Evolutionary conservation across 2,113 vertebrate species (phyloP), one percentile per base, ranked within the genome.

Genomic region (Vombatus ursinus): DNA sequence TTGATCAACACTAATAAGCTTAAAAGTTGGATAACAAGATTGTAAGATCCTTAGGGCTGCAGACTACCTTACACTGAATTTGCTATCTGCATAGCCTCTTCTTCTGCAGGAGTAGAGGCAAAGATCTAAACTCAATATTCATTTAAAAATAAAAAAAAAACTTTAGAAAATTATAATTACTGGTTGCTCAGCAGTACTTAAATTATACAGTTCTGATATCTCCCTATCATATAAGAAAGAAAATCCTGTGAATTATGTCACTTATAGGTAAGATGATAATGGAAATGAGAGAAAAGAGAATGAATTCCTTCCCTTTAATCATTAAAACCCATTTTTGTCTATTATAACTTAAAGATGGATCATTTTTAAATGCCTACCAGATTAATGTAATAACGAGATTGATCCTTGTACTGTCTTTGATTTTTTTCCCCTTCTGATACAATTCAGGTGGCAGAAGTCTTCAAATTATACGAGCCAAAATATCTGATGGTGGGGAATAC

Each of bases 401-500:
- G 90, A 90, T 57, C 52, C 96, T 9, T 95, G 9, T 50, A 19
- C 26, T 9, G 0, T 84, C 44, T 91, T 95, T 9, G 53, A 0
- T 91, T 92, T 91, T 92, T 92, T 95, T 96, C 94, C 8, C 25
- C 47, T 57, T 31, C 50, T 52, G 25, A 28, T 11, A 51, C 11
- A 0, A 89, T 94, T 92, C 96, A 99, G 99, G 99, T 96, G 99
- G 99, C 90, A 99, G 99, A 4, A 99, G 98, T 0, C 98, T 99
- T 68, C 99, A 99, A 97, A 99, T 99, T 96, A 98, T 99, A 77
- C 99, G 98, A 94, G 99, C 99, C 94, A 99, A 98, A 95, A 98
- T 99, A n/a, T 99, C 99, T 8, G 99, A 99, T 92, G 99, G 98
- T 37, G 99, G 99, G 51, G 99, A 99, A 96, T 99, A 99, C 96